A percentile compares a stretch with the other conserved stretches of the same genome.
Evolutionary conservation across 2,888 invertebrate species (phyloP).

Genomic region (Dasysyrphus albostriatus): DNA sequence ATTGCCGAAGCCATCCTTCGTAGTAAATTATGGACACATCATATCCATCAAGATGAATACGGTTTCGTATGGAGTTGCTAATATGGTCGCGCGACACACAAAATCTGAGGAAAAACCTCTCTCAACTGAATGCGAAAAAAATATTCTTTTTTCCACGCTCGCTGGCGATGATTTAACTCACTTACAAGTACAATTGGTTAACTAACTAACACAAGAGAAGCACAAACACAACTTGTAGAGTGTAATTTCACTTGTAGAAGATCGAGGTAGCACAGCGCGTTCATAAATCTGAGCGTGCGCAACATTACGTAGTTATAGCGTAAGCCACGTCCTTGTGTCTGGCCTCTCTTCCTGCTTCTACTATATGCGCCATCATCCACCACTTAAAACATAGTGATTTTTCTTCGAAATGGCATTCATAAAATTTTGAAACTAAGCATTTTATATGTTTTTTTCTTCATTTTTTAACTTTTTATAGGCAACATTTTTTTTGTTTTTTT

Average conservation of each 20-base stretch:
- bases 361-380: background rate
- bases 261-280: constrained; percentile 42
- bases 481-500: constrained; percentile 14
- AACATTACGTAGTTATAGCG: constrained; percentile 38
- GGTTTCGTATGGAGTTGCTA: constrained; percentile 45
- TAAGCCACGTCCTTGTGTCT: constrained; percentile 26
- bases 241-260: constrained; percentile 67
- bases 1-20: constrained; percentile 26
- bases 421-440: constrained; percentile 64
- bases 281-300: constrained; percentile 73
- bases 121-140: constrained; percentile 28
- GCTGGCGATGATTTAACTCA: constrained; percentile 40
- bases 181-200: constrained; percentile 40
- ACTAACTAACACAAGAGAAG: constrained; percentile 38
- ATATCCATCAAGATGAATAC: constrained; percentile 61
- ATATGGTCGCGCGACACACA: constrained; percentile 38
- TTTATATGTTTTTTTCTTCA: constrained; percentile 27
- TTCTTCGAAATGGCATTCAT: constrained; percentile 48
- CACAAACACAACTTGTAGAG: constrained; percentile 58
- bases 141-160: constrained; percentile 45
- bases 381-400: constrained; percentile 34
- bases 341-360: background rate
- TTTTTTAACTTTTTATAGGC: constrained; percentile 11
- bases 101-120: constrained; percentile 52
- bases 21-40: constrained; percentile 57